phyloP scores from a whole-genome alignment of 2,113 vertebrate genomes.

The Cheilinus undulatus region DNA sequence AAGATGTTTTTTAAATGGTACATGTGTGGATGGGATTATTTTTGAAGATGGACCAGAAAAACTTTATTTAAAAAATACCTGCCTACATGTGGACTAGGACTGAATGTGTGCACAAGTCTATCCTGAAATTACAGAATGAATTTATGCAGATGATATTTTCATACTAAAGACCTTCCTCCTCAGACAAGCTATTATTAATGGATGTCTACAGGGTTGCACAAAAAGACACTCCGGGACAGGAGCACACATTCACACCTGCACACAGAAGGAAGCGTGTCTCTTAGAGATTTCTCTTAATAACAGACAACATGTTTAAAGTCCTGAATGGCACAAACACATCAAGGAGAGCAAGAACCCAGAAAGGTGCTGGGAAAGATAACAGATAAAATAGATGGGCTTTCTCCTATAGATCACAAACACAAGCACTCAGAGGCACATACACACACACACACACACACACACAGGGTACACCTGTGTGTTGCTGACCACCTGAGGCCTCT shows the following conservation, averaged over 20 bases:
- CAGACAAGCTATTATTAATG: no score
- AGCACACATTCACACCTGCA: background rate
- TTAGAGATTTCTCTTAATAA: background rate
- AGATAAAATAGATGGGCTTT: conserved; percentile 39
- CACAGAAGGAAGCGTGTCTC: conserved; percentile 9
- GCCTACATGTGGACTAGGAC: no score
- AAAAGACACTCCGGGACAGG: background rate
- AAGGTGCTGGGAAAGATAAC: conserved; percentile 24
- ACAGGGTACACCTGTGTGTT: conserved; percentile 70
- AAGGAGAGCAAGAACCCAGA: conserved; percentile 1
- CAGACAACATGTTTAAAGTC: background rate
- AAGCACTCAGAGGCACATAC: no score
- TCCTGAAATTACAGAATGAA: no score
- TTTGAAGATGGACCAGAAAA: no score
- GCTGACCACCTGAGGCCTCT: conserved; percentile 74
- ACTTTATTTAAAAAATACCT: no score
- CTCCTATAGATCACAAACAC: conserved; percentile 19
- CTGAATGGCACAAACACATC: background rate
- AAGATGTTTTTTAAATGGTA: no score
- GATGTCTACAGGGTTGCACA: background rate
- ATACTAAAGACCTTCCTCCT: no score
- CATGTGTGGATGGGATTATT: no score
- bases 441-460: conserved; percentile 11
- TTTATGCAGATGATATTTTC: no score
- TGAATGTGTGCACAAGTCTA: no score